Percentiles rank a stretch among this genome's conserved stretches.
phyloP scores from a whole-genome alignment of 2,888 invertebrate genomes.

The Aphidius colemani region DNA sequence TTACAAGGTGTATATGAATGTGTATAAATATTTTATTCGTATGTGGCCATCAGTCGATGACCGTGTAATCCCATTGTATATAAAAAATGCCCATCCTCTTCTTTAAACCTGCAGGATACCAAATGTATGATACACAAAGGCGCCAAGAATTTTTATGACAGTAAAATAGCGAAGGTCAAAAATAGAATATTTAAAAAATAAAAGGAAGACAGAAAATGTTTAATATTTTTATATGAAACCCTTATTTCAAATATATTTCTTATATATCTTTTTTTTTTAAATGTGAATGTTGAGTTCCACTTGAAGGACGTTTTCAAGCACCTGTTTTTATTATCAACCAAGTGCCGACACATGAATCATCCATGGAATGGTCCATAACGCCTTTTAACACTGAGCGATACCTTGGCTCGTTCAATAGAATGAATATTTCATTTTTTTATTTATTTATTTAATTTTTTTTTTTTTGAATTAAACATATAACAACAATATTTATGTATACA shows the following conservation, averaged over 20 bases:
- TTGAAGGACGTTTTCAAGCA: slow-evolving; percentile 40
- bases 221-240: not conserved
- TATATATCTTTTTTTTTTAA: slow-evolving; percentile 17
- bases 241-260: not conserved
- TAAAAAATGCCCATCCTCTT: too few species aligned
- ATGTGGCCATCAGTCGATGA: slow-evolving; percentile 17
- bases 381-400: slow-evolving; percentile 48
- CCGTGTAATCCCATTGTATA: slow-evolving; percentile 28
- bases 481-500: too few species aligned
- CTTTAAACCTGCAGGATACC: not conserved
- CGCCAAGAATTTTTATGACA: slow-evolving; percentile 37
- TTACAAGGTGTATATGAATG: not conserved
- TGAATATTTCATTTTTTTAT: too few species aligned
- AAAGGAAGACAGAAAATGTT: not conserved
- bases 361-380: slow-evolving; percentile 47
- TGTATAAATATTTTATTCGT: not conserved
- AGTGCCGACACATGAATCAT: slow-evolving; percentile 54
- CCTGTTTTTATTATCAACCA: slow-evolving; percentile 52
- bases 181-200: slow-evolving; percentile 13
- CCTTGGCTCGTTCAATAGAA: slow-evolving; percentile 2
- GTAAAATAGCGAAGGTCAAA: slow-evolving; percentile 34
- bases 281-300: not conserved
- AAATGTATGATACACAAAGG: slow-evolving; percentile 27
- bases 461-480: too few species aligned
- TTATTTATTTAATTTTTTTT: too few species aligned